These are phyloP conservation scores for Eulemur albifrons DNA, from an alignment of 2,797 vertebrate species.

Conservation along the genomic window DNA sequence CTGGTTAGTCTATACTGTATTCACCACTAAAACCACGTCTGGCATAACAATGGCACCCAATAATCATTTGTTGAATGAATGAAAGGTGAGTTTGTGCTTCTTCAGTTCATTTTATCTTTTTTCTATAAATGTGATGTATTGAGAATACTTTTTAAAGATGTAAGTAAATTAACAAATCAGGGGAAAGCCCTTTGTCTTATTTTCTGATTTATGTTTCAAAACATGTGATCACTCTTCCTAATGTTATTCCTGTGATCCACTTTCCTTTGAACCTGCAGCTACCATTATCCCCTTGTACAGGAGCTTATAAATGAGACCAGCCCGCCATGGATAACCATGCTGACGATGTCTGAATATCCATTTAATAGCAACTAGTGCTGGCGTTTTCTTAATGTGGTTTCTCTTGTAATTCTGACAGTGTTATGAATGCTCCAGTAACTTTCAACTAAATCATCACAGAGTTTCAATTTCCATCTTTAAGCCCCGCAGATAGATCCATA, in stretches of 20 bases:
- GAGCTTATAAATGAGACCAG: constrained; percentile 74
- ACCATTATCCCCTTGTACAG: constrained; percentile 1
- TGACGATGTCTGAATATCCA: constrained; percentile 69
- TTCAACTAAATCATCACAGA: constrained; percentile 80
- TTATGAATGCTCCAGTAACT: constrained; percentile 76
- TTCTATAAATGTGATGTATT: constrained; percentile 45
- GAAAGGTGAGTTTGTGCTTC: not conserved
- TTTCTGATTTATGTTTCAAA: constrained; percentile 50
- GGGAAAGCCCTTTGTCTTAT: not conserved
- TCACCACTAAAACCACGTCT: not conserved
- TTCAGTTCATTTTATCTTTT: constrained; percentile 22
- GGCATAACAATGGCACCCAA: not conserved
- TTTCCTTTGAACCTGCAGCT: constrained; percentile 56
- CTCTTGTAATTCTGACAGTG: constrained; percentile 78
- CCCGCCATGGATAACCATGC: constrained; percentile 57
- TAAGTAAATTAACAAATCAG: constrained; percentile 54
- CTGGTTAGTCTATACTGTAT: not conserved
- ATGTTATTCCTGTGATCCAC: constrained; percentile 33
- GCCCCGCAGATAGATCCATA: constrained; percentile 70
- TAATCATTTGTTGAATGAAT: not conserved
- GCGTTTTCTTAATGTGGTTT: constrained; percentile 72
- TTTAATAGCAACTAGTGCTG: constrained; percentile 69
- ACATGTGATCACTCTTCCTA: constrained; percentile 1
- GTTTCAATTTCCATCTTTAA: constrained; percentile 80
- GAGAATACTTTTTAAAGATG: constrained; percentile 3